Evolutionary conservation across 2,797 vertebrate genomes (phyloP).

Genomic region (Strix occidentalis): DNA sequence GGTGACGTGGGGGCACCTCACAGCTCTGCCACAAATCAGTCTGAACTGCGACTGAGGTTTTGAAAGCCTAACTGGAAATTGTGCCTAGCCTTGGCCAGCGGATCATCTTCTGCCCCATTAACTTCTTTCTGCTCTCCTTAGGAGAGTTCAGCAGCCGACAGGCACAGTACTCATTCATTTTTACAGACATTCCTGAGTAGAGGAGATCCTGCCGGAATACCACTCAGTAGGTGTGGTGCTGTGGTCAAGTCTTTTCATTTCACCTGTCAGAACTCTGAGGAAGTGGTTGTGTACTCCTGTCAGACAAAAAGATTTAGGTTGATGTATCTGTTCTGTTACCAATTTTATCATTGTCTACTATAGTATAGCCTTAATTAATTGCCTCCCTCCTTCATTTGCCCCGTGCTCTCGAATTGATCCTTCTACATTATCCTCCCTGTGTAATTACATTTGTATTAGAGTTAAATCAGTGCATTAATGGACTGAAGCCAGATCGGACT

Average conservation of each 20-base stretch:
- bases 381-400: background rate
- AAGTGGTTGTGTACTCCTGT: background rate
- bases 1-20: background rate
- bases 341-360: background rate
- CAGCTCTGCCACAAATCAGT: fast-evolving
- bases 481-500: background rate
- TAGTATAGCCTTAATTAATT: background rate
- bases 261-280: background rate
- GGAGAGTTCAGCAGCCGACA: background rate
- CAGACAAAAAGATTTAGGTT: fast-evolving
- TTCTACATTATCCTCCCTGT: background rate
- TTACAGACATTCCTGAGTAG: fast-evolving
- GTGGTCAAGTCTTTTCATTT: background rate
- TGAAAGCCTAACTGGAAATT: background rate
- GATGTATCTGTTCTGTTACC: too few species aligned
- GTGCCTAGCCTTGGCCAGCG: background rate
- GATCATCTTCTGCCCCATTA: background rate
- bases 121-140: background rate
- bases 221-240: fast-evolving
- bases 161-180: fast-evolving
- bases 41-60: background rate
- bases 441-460: background rate
- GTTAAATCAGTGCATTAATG: background rate
- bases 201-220: fast-evolving
- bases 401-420: background rate